phyloP scores from a whole-genome alignment of 23 tunicate genomes.

The Aplidium turbinatum region DNA sequence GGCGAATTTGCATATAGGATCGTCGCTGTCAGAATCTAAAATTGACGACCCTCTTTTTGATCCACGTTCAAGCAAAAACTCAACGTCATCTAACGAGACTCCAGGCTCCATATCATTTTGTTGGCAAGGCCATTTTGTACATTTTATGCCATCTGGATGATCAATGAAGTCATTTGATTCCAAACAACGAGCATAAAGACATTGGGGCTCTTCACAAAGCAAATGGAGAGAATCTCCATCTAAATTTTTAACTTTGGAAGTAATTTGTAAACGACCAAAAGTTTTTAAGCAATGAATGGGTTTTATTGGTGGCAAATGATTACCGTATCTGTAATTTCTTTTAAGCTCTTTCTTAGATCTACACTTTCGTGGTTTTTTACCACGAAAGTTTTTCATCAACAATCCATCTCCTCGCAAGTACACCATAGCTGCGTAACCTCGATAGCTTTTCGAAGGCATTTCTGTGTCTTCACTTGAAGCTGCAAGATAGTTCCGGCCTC shows the following conservation, averaged over 20 bases:
- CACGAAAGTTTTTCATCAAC: slow-evolving; percentile 11
- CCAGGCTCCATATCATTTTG: background rate
- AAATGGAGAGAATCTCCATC: background rate
- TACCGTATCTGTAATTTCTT: slow-evolving; percentile 16
- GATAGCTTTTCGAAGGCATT: background rate
- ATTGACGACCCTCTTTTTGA: too few species aligned
- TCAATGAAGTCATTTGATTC: slow-evolving; percentile 7
- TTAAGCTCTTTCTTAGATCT: background rate
- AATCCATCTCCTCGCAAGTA: slow-evolving; percentile 83
- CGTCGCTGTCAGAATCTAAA: too few species aligned
- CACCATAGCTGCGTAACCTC: slow-evolving; percentile 40
- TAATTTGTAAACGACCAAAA: slow-evolving; percentile 18
- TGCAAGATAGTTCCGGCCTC: background rate
- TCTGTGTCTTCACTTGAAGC: background rate
- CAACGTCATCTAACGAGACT: slow-evolving; percentile 49
- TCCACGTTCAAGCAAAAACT: slow-evolving; percentile 15
- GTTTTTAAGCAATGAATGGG: slow-evolving; percentile 32
- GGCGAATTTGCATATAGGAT: too few species aligned
- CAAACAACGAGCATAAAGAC: slow-evolving; percentile 15
- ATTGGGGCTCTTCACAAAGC: slow-evolving; percentile 33
- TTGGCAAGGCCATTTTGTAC: background rate
- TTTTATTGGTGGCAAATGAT: background rate
- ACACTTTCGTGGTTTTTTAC: background rate
- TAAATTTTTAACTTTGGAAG: background rate
- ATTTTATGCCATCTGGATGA: background rate